Evolutionary conservation across 2,888 invertebrate species (phyloP).

Genomic region (Pharmacophagus antenor): DNA sequence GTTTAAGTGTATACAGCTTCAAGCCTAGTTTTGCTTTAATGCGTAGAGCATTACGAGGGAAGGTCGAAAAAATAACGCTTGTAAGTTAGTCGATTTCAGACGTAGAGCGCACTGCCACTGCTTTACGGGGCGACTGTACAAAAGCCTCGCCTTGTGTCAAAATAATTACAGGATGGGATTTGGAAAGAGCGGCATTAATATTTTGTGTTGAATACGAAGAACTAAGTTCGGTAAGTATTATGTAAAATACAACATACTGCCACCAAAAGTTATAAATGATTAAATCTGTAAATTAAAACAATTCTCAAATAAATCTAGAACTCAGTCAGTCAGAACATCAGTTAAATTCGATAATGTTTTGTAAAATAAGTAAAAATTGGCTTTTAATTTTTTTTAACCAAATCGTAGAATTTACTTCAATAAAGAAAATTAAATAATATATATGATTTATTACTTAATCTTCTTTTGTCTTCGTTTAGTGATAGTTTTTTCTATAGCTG

Average conservation of each 20-base stretch:
- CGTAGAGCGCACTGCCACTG: constrained; percentile 43
- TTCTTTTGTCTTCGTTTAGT: constrained; percentile 13
- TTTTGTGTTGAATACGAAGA: constrained; percentile 12
- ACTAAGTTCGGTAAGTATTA: constrained; percentile 23
- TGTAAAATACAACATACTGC: neutral
- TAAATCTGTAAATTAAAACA: too few relatives aligned
- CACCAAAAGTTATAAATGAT: too few relatives aligned
- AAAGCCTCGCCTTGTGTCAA: constrained; percentile 34
- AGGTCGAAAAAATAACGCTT: constrained; percentile 50
- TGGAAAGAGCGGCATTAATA: constrained; percentile 4
- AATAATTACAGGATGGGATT: constrained; percentile 35
- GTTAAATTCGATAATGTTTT: too few relatives aligned
- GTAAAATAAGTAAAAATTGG: too few relatives aligned
- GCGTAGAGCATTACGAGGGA: constrained; percentile 28
- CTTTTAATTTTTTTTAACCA: too few relatives aligned
- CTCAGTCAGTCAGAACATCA: too few relatives aligned
- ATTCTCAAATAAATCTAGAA: too few relatives aligned
- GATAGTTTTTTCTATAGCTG: constrained; percentile 11
- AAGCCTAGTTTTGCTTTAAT: constrained; percentile 23
- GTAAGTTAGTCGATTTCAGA: constrained; percentile 45
- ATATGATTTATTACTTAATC: neutral
- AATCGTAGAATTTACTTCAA: too few relatives aligned
- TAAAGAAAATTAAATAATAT: neutral
- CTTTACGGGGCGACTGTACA: constrained; percentile 35
- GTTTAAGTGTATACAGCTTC: constrained; percentile 7